Base-by-base conservation (phyloP, 2,888 invertebrate genomes). In the Megastigmus dorsalis region DNA sequence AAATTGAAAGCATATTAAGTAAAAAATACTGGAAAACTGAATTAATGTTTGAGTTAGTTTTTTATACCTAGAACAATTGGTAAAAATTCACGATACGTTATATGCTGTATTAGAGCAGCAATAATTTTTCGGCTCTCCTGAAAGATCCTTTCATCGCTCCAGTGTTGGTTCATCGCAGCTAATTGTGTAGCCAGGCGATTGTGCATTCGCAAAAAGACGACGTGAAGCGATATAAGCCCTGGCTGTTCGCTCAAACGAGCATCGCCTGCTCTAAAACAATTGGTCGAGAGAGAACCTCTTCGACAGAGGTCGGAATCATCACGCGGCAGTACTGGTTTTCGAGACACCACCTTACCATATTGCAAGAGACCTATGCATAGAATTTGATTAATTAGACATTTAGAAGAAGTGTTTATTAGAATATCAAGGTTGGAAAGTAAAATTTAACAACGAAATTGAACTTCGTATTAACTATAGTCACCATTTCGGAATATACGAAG, bases 111-210 rank as follows among this genome's bases (percentile, higher is more conserved):
- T 85, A 94, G 90, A 13, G 96, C 96, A 0, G 93, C 93, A 3
- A 97, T 90, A 60, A 97, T 95, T 80, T 93, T 93, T 23, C 96
- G 90, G 0, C 95, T 92, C 88, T 97, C 97, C 83, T 96, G 95
- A 85, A 93, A 96, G 10, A 95, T 89, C 84, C 93, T 93, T 84
- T 97, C 96, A 83, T 97, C 97, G 82, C 93, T 93, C 97, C 97
- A 97, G 82, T 95, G 94, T 0, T 92, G 92, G 89, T 97, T 97
- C 45, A 95, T 83, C 55, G 91, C 90, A 4, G 92, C 90, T 45
- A 97, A 86, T 80, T 92, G 91, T 78, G 91, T 90, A 1, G 95
- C 95, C 80, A 97, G 90, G 75, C 93, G 92, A 84, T 94, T 94
- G 85, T 95, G 95, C 78, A 93, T 92, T 71, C 95, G 87, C 70